These are phyloP conservation scores for Bradysia coprophila DNA, from an alignment of 1,140 invertebrate genomes.

Conservation along the genomic window DNA sequence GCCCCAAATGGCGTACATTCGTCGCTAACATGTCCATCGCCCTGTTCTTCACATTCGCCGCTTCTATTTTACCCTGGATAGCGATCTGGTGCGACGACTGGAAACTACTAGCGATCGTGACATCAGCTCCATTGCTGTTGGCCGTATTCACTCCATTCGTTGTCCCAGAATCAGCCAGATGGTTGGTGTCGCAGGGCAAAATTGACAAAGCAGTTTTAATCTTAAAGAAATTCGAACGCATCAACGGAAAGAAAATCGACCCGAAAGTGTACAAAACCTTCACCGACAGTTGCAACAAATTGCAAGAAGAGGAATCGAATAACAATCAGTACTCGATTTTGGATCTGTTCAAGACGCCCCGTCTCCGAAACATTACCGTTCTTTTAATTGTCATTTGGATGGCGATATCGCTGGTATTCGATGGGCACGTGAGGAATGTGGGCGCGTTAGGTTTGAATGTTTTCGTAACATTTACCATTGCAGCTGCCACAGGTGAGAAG, in stretches of 20 bases:
- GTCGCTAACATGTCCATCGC: conserved; percentile 82
- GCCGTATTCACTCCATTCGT: conserved; percentile 49
- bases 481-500: conserved; percentile 58
- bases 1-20: conserved; percentile 70
- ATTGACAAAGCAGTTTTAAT: conserved; percentile 58
- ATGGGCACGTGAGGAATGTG: conserved; percentile 70
- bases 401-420: conserved; percentile 68
- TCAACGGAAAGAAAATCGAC: conserved; percentile 56
- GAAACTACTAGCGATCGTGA: conserved; percentile 48
- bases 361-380: conserved; percentile 48
- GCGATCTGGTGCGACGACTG: conserved; percentile 58
- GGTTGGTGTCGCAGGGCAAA: conserved; percentile 65
- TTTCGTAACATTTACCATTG: conserved; percentile 68
- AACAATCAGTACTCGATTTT: conserved; percentile 51
- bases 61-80: conserved; percentile 62
- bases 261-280: conserved; percentile 53
- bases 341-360: conserved; percentile 56
- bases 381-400: conserved; percentile 69
- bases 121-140: conserved; percentile 52
- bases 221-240: conserved; percentile 55
- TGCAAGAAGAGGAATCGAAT: conserved; percentile 42
- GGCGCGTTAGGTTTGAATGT: conserved; percentile 59
- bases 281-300: conserved; percentile 18
- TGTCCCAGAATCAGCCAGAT: conserved; percentile 69
- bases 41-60: conserved; percentile 66